phyloP scores from a whole-genome alignment of 1,140 invertebrate species.

The Drosophila persimilis region DNA sequence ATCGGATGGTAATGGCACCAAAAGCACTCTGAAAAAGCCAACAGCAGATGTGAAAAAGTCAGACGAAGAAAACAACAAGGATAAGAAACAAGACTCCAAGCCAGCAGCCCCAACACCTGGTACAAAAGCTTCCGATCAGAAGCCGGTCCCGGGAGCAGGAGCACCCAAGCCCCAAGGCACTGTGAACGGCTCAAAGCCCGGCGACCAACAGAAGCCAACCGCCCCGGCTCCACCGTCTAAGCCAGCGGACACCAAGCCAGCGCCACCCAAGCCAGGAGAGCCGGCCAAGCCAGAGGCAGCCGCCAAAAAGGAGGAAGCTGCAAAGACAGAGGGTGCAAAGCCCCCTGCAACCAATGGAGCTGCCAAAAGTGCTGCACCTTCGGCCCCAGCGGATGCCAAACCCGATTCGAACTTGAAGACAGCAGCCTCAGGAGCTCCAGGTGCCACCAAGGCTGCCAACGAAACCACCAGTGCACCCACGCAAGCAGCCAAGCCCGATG shows the following conservation, averaged over 20 bases:
- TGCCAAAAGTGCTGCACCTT: constrained; percentile 68
- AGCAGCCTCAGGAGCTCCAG: constrained; percentile 24
- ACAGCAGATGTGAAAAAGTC: constrained; percentile 44
- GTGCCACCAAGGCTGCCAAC: constrained; percentile 57
- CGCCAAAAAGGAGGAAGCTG: constrained; percentile 70
- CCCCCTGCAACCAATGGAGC: constrained; percentile 42
- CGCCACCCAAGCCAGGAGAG: constrained; percentile 66
- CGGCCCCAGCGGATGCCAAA: constrained; percentile 69
- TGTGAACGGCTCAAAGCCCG: constrained; percentile 33
- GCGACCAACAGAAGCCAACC: constrained; percentile 55
- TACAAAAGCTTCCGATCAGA: constrained; percentile 51
- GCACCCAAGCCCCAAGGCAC: constrained; percentile 49
- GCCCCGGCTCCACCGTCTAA: constrained; percentile 75
- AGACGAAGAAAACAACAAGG: constrained; percentile 25
- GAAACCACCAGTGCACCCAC: constrained; percentile 48
- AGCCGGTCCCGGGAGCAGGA: constrained; percentile 35
- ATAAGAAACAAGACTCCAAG: constrained; percentile 30
- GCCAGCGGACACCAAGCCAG: constrained; percentile 66
- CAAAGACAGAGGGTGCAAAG: constrained; percentile 62
- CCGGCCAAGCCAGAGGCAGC: constrained; percentile 69
- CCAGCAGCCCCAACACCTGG: constrained; percentile 12
- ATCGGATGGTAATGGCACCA: constrained; percentile 8
- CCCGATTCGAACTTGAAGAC: constrained; percentile 55
- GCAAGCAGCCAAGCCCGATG: constrained; percentile 57
- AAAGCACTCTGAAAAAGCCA: constrained; percentile 46